Base-by-base conservation (phyloP, 2,113 vertebrate genomes). In the Ahaetulla prasina region DNA sequence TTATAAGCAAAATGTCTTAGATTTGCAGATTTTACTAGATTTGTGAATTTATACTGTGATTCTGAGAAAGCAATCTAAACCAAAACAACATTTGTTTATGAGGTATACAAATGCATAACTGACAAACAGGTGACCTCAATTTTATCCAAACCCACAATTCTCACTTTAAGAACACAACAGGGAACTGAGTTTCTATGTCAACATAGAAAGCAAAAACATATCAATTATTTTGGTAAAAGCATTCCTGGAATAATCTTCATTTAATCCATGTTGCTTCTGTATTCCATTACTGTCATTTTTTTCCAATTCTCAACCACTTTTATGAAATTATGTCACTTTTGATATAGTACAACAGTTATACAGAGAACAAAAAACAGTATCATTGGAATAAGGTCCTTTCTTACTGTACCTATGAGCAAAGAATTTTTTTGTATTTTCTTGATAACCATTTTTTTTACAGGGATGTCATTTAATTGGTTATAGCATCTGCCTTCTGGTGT, bases 271-370 rank as follows among this genome's bases (percentile, higher is more conserved):
- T 22, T 85, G 50, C 27, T 47, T 91, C 39, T 27, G 47, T 89
- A 95, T 35, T 88, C 87, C 43, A 87, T 80, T 43, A 94, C 43
- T 35, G 87, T 91, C 47, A 89, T 93, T 39, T 92, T 60, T 84
- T 45, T 60, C 60, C 94, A 89, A 45, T 8, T 92, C 27, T 30
- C 50, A 87, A 30, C 35, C 39, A 14, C 8, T 55, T 20, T 11
- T 80, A 2, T 25, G 30, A 11, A 20, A 35, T 23, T 47, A 54
- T 27, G 60, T 74, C n/a, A 14, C 35, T 88, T 52, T 86, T 91
- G 93, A 92, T 92, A 95, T 93, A 94, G 92, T 94, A 91, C 92
- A 93, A 18, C 87, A 23, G 2, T 25, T 89, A 96, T 89, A n/a
- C 91, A 92, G 0, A 1, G 85, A 93, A 93, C 91, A 88, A 35